Conservation (phyloP, 2,797 vertebrate genomes). For the Alcedo atthis region DNA sequence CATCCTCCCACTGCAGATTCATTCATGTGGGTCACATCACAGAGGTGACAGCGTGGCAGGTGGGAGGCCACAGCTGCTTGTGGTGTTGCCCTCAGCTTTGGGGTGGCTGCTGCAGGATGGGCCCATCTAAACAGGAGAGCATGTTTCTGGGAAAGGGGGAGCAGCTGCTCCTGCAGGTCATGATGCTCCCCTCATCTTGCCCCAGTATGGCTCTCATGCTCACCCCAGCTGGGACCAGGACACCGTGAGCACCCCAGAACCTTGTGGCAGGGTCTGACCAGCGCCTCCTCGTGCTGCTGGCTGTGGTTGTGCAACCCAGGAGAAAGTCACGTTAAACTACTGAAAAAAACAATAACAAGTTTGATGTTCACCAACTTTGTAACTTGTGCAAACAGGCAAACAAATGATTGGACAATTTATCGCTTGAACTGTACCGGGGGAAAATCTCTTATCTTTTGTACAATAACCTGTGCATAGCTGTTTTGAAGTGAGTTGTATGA, state of each 20-base stretch:
- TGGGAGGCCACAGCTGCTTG: accelerated
- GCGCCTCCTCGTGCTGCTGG: constrained; percentile 12
- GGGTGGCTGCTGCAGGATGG: background rate
- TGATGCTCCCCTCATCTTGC: background rate
- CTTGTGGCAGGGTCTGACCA: accelerated
- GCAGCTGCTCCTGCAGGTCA: background rate
- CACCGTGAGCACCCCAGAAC: background rate
- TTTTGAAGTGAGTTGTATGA: constrained; percentile 79
- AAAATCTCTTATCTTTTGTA: constrained; percentile 74
- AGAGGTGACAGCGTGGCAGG: accelerated
- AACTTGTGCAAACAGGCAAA: constrained; percentile 55
- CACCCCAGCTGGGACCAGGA: no score
- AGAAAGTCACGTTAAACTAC: background rate
- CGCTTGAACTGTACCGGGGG: constrained; percentile 65
- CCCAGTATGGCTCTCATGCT: accelerated
- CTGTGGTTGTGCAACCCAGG: background rate
- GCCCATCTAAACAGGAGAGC: background rate
- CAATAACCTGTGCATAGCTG: constrained; percentile 67
- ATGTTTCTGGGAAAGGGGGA: background rate
- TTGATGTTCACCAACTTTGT: constrained; percentile 4
- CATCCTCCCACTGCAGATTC: background rate
- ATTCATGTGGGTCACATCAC: background rate
- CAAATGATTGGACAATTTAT: constrained; percentile 54
- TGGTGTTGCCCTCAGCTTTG: no score
- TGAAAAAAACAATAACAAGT: background rate